Conservation (phyloP, 2,797 vertebrate genomes). For the Varecia variegata region DNA sequence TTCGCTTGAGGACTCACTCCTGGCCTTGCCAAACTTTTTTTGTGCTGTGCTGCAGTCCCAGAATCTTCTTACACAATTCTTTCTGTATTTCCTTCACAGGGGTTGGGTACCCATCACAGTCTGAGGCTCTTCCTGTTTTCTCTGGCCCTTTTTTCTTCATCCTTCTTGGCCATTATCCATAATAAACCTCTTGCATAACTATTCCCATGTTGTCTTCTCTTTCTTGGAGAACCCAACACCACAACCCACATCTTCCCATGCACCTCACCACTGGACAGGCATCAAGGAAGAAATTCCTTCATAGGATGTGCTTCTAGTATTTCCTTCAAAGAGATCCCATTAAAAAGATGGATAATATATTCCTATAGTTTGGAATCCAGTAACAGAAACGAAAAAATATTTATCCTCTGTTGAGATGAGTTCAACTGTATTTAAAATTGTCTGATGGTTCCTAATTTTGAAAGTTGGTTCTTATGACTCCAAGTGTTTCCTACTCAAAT, state of each 20-base stretch:
- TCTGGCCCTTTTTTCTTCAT: background rate
- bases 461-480: background rate
- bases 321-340: background rate
- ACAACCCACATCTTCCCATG: background rate
- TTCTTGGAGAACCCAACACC: background rate
- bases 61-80: background rate
- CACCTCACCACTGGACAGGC: too few species aligned
- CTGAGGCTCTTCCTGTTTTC: background rate
- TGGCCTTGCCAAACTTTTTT: background rate
- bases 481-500: background rate
- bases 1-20: background rate
- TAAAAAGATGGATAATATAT: background rate
- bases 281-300: background rate
- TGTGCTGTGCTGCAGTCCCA: too few species aligned
- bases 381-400: background rate
- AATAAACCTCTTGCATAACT: background rate
- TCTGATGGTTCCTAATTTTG: background rate
- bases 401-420: background rate
- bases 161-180: background rate
- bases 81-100: background rate
- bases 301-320: background rate
- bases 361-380: background rate
- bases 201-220: background rate
- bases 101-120: background rate
- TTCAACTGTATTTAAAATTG: background rate